phyloP scores from a whole-genome alignment of 2,113 vertebrate genomes.

The Taurulus bubalis region DNA sequence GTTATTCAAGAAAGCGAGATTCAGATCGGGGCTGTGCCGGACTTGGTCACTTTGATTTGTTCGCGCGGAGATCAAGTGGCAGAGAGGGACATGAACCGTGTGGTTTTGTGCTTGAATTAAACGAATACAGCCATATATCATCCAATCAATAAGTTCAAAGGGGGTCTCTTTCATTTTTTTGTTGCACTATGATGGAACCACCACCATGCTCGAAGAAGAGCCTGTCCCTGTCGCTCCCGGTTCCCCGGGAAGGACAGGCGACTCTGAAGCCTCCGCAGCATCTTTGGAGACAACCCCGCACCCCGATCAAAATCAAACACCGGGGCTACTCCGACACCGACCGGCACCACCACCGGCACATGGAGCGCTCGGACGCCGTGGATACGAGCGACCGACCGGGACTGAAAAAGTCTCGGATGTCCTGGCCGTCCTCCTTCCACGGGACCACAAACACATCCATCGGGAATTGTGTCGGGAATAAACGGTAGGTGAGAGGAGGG shows the following conservation, averaged over 20 bases:
- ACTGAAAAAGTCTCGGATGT: constrained; percentile 93
- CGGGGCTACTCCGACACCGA: constrained; percentile 90
- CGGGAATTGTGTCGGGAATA: constrained; percentile 83
- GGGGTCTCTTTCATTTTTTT: constrained; percentile 41
- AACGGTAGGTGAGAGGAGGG: constrained; percentile 80
- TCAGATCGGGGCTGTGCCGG: constrained; percentile 65
- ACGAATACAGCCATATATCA: constrained; percentile 75
- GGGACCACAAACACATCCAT: constrained; percentile 88
- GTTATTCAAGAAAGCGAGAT: constrained; percentile 59
- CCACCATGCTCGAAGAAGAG: constrained; percentile 90
- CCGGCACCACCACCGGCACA: constrained; percentile 88
- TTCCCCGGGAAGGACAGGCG: constrained; percentile 91
- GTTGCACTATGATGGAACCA: constrained; percentile 88
- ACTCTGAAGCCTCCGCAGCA: constrained; percentile 92
- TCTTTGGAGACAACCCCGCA: constrained; percentile 93
- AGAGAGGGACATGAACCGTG: constrained; percentile 71
- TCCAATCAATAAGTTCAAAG: constrained; percentile 60
- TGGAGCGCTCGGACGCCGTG: constrained; percentile 94
- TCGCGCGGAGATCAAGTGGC: constrained; percentile 65
- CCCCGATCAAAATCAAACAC: constrained; percentile 89
- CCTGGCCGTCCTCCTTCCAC: constrained; percentile 96
- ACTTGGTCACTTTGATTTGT: constrained; percentile 76
- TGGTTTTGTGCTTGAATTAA: constrained; percentile 64
- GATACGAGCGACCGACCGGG: constrained; percentile 94
- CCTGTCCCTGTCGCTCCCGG: constrained; percentile 91